Evolutionary conservation across 1,140 invertebrate species (phyloP), one percentile per base, ranked within the genome.

Genomic region (Zaprionus lachaisei): DNA sequence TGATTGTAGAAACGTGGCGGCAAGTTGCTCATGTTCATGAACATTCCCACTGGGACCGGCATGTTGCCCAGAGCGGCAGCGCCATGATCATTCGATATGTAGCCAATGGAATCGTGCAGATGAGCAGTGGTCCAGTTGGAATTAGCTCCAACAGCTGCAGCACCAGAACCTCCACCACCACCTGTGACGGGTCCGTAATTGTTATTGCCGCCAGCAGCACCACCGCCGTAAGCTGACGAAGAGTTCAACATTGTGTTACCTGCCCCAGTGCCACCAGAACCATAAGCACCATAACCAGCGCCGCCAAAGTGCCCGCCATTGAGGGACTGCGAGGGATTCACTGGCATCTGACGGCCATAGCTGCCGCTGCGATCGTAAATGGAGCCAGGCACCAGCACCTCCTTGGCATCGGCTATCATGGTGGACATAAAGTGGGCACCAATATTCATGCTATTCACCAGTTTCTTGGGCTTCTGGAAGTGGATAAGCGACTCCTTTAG

Each of bases 381-480:
- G 37, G 95, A 96, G 1, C 96, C 96, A 1, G 98, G 98, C 28
- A 98, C 96, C 92, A 99, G 94, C 1, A 97, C 97, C 93, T 98
- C 97, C 63, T 97, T 94, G 5, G 97, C 97, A 93, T 98, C 97
- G 91, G 97, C 99, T 95, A 98, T 98, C 11, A 97, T 97, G 20
- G 97, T 99, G 15, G 97, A 97, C 98, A 99, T 99, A 85, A 99
- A 99, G 89, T 99, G 97, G 2, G 97, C 97, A 2, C 98, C 99
- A 3, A 98, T 98, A 93, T 99, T 99, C 26, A 97, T 95, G 1
- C 97, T 95, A 93, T 99, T 99, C 2, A 98, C 95, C 31, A 99
- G 94, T 92, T 99, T 98, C 92, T 98, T 98, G 7, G 99, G 98
- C 93, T 99, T 99, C 9, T 98, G 97, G 92, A 99, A 99, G 92